Base-by-base conservation (phyloP, 92 coral and sea anemone species). In the Zoanthus sansibaricus region DNA sequence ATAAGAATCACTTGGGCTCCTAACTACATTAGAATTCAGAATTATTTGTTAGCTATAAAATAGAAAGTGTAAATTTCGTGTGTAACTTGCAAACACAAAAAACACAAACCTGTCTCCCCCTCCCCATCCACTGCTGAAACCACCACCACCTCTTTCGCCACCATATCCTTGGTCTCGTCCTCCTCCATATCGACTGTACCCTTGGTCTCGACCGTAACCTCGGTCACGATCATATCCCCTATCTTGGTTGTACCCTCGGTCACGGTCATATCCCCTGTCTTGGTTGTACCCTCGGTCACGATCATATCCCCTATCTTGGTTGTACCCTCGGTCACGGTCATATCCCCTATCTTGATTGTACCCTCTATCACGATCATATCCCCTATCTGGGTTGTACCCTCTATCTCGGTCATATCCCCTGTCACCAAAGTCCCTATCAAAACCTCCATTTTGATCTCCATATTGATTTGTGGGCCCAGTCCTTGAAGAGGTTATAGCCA, bases 71-170 rank as follows among this genome's bases (percentile, higher is more conserved):
- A 48, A 48, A 48, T 5, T 49, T 49, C 10, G 4, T 49, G 4
- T 49, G 55, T 49, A 49, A 37, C 42, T 37, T 49, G 55, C 1
- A 1, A 49, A 49, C 2, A 62, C n/a, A 62, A n/a, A 7, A 44
- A 25, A 12, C 6, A 66, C 83, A n/a, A 32, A 86, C 74, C 73
- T 72, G 68, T 69, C 89, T 70, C 82, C 93, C 67, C 44, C 83
- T 71, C 88, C 92, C 91, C 95, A 87, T 18, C 92, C 82, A 83
- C 92, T 87, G 80, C 94, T 95, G 71, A 79, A 94, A 61, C 97
- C 91, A 21, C 77, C 79, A 20, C 91, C 92, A 6, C 93, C 88
- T 47, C 88, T 16, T 20, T 82, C 86, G 31, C 58, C 72, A 18
- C 86, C 78, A 80, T 12, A 80, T 13, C 85, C 59, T 37, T 72